Evolutionary conservation across 2,797 vertebrate species (phyloP).

Genomic region (Peromyscus melanophrys): DNA sequence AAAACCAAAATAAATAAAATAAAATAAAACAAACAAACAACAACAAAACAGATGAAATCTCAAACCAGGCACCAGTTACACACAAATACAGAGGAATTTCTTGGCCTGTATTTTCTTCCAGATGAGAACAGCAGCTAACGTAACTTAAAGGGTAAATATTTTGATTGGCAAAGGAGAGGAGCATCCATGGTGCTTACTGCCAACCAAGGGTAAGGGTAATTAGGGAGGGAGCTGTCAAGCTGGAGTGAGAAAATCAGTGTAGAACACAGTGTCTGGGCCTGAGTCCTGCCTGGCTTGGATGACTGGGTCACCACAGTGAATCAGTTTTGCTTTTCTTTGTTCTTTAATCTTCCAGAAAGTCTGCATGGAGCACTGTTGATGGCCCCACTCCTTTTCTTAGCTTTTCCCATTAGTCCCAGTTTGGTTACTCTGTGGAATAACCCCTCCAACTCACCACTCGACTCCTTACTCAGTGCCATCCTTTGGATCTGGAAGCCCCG

Average conservation of each 20-base stretch:
- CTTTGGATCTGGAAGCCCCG: neutral
- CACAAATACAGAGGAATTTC: constrained; percentile 2
- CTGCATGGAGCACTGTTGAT: neutral
- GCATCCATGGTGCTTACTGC: neutral
- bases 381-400: neutral
- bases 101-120: constrained; percentile 15
- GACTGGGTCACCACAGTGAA: constrained; percentile 43
- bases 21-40: neutral
- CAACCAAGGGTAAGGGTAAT: neutral
- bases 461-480: neutral
- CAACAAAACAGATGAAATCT: constrained; percentile 3
- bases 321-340: constrained; percentile 1
- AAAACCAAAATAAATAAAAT: neutral
- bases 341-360: neutral
- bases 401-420: neutral
- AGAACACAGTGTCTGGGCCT: neutral
- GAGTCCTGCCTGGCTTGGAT: neutral
- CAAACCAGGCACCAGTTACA: constrained; percentile 47
- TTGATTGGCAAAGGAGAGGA: constrained; percentile 35
- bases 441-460: neutral
- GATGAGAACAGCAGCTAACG: constrained; percentile 31
- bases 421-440: constrained; percentile 1
- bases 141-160: constrained; percentile 62
- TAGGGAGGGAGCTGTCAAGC: constrained; percentile 3
- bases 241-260: neutral